phyloP scores from a whole-genome alignment of 2,113 vertebrate species.

The pig (Sus scrofa) region DNA sequence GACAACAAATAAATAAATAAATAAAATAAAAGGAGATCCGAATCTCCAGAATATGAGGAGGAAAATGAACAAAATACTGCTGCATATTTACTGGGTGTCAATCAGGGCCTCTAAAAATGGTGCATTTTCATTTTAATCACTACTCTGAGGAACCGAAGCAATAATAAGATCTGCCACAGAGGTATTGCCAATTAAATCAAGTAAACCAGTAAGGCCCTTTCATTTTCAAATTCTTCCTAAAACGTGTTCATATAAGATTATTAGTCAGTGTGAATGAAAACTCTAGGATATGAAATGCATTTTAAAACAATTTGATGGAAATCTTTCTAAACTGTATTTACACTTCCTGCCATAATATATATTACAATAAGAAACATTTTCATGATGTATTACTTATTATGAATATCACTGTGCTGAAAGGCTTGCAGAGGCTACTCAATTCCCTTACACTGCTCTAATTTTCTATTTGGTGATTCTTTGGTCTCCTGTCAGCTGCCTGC shows the following conservation, averaged over 20 bases:
- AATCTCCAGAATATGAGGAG: not conserved
- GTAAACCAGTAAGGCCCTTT: not conserved
- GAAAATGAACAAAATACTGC: not conserved
- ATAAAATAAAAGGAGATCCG: not conserved
- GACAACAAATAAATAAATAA: too few relatives aligned
- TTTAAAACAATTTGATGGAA: not conserved
- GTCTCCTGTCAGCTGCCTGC: not conserved
- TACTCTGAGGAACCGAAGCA: not conserved
- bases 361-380: conserved; percentile 17
- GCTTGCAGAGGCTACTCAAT: not conserved
- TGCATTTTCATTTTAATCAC: not conserved
- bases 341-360: not conserved
- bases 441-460: not conserved
- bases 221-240: not conserved
- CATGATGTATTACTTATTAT: not conserved
- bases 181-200: not conserved
- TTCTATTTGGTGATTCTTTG: not conserved
- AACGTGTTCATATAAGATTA: not conserved
- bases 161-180: not conserved
- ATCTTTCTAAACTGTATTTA: not conserved
- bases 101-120: not conserved
- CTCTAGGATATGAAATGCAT: not conserved
- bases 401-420: not conserved
- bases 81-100: not conserved
- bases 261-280: not conserved